Base-by-base conservation (phyloP, 2,113 vertebrate genomes). In the Cyanoderma ruficeps region DNA sequence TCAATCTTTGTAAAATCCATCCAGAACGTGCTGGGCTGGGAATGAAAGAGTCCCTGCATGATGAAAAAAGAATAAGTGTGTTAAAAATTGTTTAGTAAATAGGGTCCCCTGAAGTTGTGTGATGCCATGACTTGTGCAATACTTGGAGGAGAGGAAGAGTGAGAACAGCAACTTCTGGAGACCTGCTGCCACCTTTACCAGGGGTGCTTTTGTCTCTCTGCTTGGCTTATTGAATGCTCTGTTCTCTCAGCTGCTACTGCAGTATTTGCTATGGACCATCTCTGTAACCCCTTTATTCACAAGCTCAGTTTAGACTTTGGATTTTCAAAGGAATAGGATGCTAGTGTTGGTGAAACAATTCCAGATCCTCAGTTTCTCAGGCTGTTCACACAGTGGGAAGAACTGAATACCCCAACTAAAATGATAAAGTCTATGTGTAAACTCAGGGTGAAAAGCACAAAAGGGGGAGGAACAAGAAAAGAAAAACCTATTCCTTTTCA, bases 261-360 rank as follows among this genome's bases (percentile, higher is more conserved):
- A 1, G 25, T 56, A 67, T 33, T 83, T 77, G 3, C 13, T 52
- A 7, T 23, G 15, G 27, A 68, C 61, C 31, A 74, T 68, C 30
- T 70, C 28, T 41, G 7, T 42, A 70, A 53, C 1, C 0, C 1
- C 4, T 52, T 67, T 39, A 31, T 63, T 35, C 5, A 1, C 24
- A 19, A 91, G 27, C 4, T 79, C 21, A 60, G 7, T 71, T 75
- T 60, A 52, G 15, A 41, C 9, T 15, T 49, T 56, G 13, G 17
- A 49, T 88, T 92, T 80, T 28, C 20, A n/a, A 41, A 83, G 56
- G 10, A 18, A 12, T 10, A n/a, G 15, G 28, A 72, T 2, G 11
- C 3, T 80, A 25, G 13, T 19, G 13, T 10, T 9, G 2, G 3
- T 27, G 17, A 61, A 90, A 52, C 1, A 69, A 44, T 20, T 10